These are phyloP conservation scores for Acrobasis suavella DNA, from an alignment of 2,888 invertebrate species.

Conservation along the genomic window DNA sequence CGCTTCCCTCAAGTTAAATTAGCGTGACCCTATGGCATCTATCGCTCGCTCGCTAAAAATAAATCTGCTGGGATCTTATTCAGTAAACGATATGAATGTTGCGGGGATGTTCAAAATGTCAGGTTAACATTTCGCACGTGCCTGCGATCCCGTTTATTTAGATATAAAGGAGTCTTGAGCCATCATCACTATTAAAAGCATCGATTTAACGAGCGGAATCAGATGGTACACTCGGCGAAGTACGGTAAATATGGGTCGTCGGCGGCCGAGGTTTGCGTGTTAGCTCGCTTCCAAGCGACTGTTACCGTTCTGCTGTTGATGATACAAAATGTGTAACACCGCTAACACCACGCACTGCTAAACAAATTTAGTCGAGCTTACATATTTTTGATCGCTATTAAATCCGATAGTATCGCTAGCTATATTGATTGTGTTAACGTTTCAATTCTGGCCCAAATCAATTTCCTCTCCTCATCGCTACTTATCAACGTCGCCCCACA, in stretches of 20 bases:
- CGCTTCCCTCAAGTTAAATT: constrained; percentile 23
- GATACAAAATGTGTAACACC: constrained; percentile 51
- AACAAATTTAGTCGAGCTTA: constrained; percentile 41
- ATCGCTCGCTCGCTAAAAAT: constrained; percentile 38
- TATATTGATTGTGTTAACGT: background rate
- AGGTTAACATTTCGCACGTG: constrained; percentile 59
- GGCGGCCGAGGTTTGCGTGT: constrained; percentile 43
- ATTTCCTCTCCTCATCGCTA: constrained; percentile 23
- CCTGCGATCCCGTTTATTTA: constrained; percentile 54
- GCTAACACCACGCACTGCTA: constrained; percentile 39
- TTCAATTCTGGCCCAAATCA: constrained; percentile 22
- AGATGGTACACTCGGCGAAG: constrained; percentile 52
- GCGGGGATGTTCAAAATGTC: constrained; percentile 47
- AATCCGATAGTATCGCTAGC: background rate
- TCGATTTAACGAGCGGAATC: constrained; percentile 73
- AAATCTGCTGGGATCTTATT: constrained; percentile 35
- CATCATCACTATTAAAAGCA: constrained; percentile 76
- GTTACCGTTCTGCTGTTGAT: constrained; percentile 29
- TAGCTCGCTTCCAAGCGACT: constrained; percentile 39
- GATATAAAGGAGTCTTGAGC: constrained; percentile 64
- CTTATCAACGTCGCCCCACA: constrained; percentile 29
- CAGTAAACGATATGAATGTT: constrained; percentile 33
- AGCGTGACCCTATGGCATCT: constrained; percentile 39
- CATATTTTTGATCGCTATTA: background rate
- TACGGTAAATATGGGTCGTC: constrained; percentile 63